Evolutionary conservation across 2,888 invertebrate species (phyloP).

Genomic region (Lithophane leautieri): DNA sequence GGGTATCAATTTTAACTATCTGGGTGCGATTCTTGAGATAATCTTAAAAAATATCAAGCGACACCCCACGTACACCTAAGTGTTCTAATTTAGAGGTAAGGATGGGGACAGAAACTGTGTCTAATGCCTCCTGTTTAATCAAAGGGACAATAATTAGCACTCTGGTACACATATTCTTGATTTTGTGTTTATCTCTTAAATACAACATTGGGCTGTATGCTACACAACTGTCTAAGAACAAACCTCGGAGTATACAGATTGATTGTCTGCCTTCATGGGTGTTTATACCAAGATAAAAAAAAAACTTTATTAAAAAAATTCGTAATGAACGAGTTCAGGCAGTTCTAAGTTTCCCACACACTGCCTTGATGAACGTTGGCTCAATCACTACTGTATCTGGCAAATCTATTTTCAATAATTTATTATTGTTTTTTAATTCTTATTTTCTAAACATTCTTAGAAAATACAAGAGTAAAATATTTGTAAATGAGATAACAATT

Average conservation of each 20-base stretch:
- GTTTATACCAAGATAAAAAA: not conserved
- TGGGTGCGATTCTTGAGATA: not conserved
- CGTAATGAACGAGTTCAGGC: not conserved
- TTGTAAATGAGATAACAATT: slow-evolving; percentile 27
- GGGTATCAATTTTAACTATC: not conserved
- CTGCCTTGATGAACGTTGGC: not conserved
- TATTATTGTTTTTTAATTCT: not conserved
- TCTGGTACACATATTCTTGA: not conserved
- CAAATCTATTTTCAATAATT: not conserved
- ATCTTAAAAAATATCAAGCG: too few relatives aligned
- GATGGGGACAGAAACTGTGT: too few relatives aligned
- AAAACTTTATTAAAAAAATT: not conserved
- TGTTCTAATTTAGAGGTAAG: too few relatives aligned
- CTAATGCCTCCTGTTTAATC: not conserved
- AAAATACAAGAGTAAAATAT: not conserved
- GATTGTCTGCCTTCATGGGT: not conserved
- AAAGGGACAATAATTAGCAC: not conserved
- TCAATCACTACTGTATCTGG: not conserved
- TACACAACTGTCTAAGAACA: not conserved
- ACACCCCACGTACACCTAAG: too few relatives aligned
- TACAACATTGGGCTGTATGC: not conserved
- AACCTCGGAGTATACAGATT: too few relatives aligned
- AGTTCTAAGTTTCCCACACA: not conserved
- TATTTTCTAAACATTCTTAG: not conserved
- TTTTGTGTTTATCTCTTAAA: not conserved